Percentiles rank a stretch among this genome's conserved stretches.
These are phyloP conservation scores for Drosophila rubida DNA, from an alignment of 2,888 invertebrate species.

Conservation along the genomic window DNA sequence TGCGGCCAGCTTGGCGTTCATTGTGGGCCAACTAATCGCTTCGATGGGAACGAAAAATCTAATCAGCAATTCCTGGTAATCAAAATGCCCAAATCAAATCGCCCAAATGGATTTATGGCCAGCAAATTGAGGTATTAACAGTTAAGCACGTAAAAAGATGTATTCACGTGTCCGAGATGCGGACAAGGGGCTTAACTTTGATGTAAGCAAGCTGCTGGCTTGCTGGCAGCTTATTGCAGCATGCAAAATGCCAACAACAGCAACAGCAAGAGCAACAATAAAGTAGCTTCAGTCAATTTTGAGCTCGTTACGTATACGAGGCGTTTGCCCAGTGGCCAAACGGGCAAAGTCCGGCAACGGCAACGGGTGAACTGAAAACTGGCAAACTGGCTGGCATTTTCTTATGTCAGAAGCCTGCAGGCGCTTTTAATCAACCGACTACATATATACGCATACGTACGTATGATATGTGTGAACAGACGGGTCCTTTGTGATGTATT, in stretches of 20 bases:
- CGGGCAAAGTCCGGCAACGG: conserved; percentile 13
- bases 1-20: conserved; percentile 1
- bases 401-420: conserved; percentile 48
- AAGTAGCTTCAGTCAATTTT: conserved; percentile 3
- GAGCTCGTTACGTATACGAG: conserved; percentile 53
- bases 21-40: conserved; percentile 20
- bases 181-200: conserved; percentile 11
- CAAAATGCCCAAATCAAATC: conserved; percentile 57
- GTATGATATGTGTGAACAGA: not conserved
- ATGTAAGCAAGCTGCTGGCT: conserved; percentile 10
- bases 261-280: not conserved
- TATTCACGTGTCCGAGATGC: conserved; percentile 31
- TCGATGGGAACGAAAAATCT: conserved; percentile 48
- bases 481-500: conserved; percentile 5
- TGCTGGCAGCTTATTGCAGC: not conserved
- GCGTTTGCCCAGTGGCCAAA: not conserved
- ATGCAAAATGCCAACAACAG: conserved; percentile 19
- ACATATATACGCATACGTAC: conserved; percentile 1
- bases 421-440: conserved; percentile 55
- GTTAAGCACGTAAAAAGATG: conserved; percentile 6
- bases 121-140: conserved; percentile 10
- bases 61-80: conserved; percentile 60
- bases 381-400: conserved; percentile 21
- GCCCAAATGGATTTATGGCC: conserved; percentile 40
- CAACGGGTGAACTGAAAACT: conserved; percentile 4